phyloP scores from a whole-genome alignment of 2,888 invertebrate species.

The Yponomeuta sedellus region DNA sequence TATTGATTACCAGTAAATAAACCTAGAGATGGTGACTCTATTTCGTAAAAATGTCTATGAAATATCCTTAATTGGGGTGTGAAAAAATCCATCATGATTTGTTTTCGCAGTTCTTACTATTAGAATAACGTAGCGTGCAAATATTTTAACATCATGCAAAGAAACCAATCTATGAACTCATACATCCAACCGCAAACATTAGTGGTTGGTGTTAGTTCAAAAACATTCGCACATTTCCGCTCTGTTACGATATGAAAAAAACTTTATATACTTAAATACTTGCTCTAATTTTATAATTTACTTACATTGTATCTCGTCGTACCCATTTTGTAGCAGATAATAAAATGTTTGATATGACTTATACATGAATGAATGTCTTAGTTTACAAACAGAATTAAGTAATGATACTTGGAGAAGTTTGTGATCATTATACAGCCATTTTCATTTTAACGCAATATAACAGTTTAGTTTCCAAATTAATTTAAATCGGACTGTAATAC shows the following conservation, averaged over 20 bases:
- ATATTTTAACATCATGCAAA: conserved; percentile 13
- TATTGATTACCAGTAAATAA: not conserved
- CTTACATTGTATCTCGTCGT: conserved; percentile 71
- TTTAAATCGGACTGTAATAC: no score
- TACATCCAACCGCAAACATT: not conserved
- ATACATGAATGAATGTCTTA: conserved; percentile 19
- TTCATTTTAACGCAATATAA: not conserved
- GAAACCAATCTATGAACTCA: conserved; percentile 10
- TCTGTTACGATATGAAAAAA: conserved; percentile 36
- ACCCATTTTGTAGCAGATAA: conserved; percentile 61
- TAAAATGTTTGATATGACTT: conserved; percentile 44
- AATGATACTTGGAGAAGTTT: not conserved
- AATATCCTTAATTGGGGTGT: not conserved
- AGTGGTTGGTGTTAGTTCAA: not conserved
- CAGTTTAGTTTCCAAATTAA: no score
- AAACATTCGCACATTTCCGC: conserved; percentile 37
- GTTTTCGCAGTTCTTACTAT: not conserved
- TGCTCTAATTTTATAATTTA: conserved; percentile 58
- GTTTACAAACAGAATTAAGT: conserved; percentile 15
- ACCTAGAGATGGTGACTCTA: not conserved
- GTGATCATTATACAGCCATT: not conserved
- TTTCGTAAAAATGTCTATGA: not conserved
- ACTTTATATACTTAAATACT: conserved; percentile 42
- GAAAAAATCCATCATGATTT: not conserved
- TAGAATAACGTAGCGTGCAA: conserved; percentile 12